Conservation (phyloP, 2,888 invertebrate genomes). For the Eupithecia exiguata region DNA sequence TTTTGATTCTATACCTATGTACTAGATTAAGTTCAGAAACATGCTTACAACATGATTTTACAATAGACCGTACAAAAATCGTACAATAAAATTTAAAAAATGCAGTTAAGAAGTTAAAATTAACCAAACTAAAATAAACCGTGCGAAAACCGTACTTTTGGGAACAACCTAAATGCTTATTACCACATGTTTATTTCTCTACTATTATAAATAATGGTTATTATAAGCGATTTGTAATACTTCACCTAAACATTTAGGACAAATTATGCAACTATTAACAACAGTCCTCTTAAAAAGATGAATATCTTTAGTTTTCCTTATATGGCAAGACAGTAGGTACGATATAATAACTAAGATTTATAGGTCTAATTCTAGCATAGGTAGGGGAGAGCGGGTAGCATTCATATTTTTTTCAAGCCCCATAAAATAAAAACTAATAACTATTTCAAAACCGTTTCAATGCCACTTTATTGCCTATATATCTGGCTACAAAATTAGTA, state of each 20-base stretch:
- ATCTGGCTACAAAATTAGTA: no score
- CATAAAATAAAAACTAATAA: no score
- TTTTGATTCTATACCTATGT: no score
- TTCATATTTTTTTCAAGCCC: no score
- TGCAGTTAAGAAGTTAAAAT: background rate
- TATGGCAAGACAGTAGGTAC: background rate
- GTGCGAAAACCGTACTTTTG: background rate
- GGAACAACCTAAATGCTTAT: background rate
- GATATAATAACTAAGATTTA: background rate
- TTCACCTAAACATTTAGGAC: background rate
- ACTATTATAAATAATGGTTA: background rate
- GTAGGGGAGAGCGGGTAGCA: background rate
- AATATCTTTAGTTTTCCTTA: conserved; percentile 8
- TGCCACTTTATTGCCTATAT: no score
- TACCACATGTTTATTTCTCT: background rate
- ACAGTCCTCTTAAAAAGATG: conserved; percentile 10
- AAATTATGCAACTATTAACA: conserved; percentile 3
- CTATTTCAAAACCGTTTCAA: no score
- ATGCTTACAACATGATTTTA: no score
- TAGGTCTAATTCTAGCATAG: background rate
- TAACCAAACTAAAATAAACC: background rate
- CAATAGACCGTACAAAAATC: no score
- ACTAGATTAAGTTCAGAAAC: no score
- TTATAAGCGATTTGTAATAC: background rate
- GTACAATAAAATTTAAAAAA: no score